phyloP scores from a whole-genome alignment of 2,113 vertebrate genomes.

The Saguinus imperator region DNA sequence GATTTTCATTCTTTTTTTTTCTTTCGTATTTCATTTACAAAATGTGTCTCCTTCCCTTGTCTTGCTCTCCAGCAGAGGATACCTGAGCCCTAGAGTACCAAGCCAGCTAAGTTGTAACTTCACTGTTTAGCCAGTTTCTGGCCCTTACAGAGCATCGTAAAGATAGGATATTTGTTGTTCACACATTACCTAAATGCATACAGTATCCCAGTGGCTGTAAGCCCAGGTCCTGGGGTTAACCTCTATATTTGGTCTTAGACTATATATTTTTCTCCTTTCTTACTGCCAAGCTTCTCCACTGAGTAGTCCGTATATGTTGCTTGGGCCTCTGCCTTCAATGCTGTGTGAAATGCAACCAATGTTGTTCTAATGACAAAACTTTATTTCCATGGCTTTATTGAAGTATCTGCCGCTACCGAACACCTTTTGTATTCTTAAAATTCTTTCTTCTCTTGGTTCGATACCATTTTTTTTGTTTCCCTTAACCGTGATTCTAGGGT shows the following conservation, averaged over 20 bases:
- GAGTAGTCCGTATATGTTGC: background rate
- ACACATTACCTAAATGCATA: background rate
- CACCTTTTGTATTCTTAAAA: background rate
- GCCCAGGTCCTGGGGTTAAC: background rate
- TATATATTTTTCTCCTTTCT: background rate
- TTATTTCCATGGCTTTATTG: background rate
- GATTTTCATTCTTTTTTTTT: background rate
- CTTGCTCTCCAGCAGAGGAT: background rate
- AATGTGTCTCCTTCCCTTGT: background rate
- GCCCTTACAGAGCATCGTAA: background rate
- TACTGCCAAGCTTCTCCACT: background rate
- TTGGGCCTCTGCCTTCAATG: background rate
- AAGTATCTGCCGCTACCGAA: constrained; percentile 10
- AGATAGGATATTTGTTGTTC: background rate
- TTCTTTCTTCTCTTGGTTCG: background rate
- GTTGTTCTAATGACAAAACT: background rate
- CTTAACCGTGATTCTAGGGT: background rate
- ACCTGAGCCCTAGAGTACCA: background rate
- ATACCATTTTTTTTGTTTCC: constrained; percentile 16
- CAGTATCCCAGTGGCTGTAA: background rate
- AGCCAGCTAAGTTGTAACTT: background rate
- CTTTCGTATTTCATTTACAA: background rate
- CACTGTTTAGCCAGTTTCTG: background rate
- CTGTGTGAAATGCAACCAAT: background rate
- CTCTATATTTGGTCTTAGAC: background rate